Percentiles rank a stretch among this genome's conserved stretches.
phyloP scores from a whole-genome alignment of 2,888 invertebrate species.

The Amiota communis region DNA sequence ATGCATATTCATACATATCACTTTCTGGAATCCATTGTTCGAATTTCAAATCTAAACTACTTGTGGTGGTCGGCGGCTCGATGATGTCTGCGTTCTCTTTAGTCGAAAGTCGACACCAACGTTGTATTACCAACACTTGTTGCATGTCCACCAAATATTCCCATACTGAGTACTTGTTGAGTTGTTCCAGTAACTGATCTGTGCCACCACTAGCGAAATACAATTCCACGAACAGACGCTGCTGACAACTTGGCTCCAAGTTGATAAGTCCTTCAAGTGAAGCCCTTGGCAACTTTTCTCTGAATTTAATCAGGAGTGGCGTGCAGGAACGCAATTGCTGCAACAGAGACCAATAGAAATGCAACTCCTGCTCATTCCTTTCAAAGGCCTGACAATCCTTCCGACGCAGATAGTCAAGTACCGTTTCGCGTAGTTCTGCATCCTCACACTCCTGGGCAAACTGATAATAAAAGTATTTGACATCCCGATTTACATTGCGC shows the following conservation, averaged over 20 bases:
- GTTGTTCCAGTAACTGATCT: conserved; percentile 61
- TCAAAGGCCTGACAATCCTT: conserved; percentile 69
- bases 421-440: conserved; percentile 77
- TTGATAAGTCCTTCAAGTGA: conserved; percentile 69
- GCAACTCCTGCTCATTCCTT: conserved; percentile 56
- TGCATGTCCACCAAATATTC: conserved; percentile 62
- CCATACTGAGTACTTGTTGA: conserved; percentile 69
- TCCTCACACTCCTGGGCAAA: conserved; percentile 78
- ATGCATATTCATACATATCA: conserved; percentile 67
- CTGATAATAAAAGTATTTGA: conserved; percentile 69
- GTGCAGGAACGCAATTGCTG: conserved; percentile 58
- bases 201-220: conserved; percentile 70
- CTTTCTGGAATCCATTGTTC: conserved; percentile 65
- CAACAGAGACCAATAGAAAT: conserved; percentile 67
- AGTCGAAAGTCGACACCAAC: conserved; percentile 58
- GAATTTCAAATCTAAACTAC: conserved; percentile 56
- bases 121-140: conserved; percentile 54
- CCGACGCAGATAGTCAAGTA: conserved; percentile 79
- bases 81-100: not conserved
- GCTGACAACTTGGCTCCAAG: conserved; percentile 62
- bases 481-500: conserved; percentile 67
- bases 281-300: conserved; percentile 54
- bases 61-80: conserved; percentile 1
- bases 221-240: conserved; percentile 62
- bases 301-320: conserved; percentile 42